Conservation (phyloP, 2,888 invertebrate genomes). For the Heliconius ethilla region DNA sequence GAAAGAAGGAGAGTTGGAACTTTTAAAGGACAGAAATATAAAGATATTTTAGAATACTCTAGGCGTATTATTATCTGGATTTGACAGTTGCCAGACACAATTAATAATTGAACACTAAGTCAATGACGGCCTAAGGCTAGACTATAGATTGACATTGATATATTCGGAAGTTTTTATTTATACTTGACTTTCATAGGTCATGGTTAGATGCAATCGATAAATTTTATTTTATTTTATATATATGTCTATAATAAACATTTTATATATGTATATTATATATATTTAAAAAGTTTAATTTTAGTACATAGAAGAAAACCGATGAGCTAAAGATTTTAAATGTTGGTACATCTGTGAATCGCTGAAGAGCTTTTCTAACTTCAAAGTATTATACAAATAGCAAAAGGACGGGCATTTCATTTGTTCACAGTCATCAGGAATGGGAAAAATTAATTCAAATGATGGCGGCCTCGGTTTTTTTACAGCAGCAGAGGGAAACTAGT, state of each 20-base stretch:
- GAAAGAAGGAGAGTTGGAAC: too few species aligned
- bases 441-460: too few species aligned
- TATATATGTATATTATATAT: background rate
- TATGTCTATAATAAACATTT: background rate
- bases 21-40: background rate
- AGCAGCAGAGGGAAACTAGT: too few species aligned
- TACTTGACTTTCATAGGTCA: constrained; percentile 2
- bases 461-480: too few species aligned
- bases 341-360: too few species aligned
- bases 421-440: too few species aligned
- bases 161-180: constrained; percentile 2
- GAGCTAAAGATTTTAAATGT: too few species aligned
- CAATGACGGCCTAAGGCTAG: background rate
- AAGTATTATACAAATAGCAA: too few species aligned
- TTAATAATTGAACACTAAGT: background rate
- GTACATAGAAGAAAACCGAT: too few species aligned
- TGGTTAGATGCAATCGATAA: constrained; percentile 1
- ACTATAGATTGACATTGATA: constrained; percentile 2
- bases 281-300: background rate
- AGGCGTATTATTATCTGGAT: background rate
- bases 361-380: too few species aligned
- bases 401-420: too few species aligned
- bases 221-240: background rate
- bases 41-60: background rate
- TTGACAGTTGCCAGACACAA: background rate